These are phyloP conservation scores for Bombus fervidus DNA, from an alignment of 1,140 invertebrate genomes.

Conservation along the genomic window DNA sequence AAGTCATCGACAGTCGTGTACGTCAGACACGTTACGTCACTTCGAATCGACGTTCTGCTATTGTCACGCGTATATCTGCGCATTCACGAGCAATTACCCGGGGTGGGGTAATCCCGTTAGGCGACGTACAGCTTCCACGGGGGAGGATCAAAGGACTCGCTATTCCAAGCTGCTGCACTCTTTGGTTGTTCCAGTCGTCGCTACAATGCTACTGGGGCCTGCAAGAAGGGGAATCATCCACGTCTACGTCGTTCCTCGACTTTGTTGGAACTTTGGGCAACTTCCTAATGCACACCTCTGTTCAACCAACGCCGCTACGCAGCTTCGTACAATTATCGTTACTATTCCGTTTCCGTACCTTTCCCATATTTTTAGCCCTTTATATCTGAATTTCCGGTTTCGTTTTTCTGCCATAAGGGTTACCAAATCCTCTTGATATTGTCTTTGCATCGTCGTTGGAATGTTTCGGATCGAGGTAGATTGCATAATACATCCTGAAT, in stretches of 20 bases:
- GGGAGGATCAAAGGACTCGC: slow-evolving; percentile 74
- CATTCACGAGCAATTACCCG: slow-evolving; percentile 77
- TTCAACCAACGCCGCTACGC: not conserved
- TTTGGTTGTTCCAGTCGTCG: slow-evolving; percentile 54
- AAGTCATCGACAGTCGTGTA: slow-evolving; percentile 11
- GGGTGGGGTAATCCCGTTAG: slow-evolving; percentile 77
- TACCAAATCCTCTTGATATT: not conserved
- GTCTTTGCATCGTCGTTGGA: not conserved
- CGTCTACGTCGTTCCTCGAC: slow-evolving; percentile 1
- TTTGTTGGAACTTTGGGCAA: slow-evolving; percentile 53
- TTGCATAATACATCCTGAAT: too few relatives aligned
- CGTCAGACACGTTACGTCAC: slow-evolving; percentile 49
- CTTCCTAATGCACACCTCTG: slow-evolving; percentile 26
- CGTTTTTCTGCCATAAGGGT: not conserved
- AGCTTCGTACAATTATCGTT: slow-evolving; percentile 8
- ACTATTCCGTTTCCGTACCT: not conserved
- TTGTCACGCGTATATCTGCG: slow-evolving; percentile 73
- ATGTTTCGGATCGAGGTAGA: not conserved
- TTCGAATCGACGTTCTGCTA: slow-evolving; percentile 61
- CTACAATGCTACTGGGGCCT: slow-evolving; percentile 47
- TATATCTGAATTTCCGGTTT: not conserved
- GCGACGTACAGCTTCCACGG: slow-evolving; percentile 57
- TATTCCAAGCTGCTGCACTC: slow-evolving; percentile 71
- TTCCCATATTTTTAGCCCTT: not conserved
- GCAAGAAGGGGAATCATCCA: slow-evolving; percentile 20